Percentiles rank a stretch among this genome's conserved stretches.
phyloP scores from a whole-genome alignment of 2,113 vertebrate species.

The Nettapus auritus region DNA sequence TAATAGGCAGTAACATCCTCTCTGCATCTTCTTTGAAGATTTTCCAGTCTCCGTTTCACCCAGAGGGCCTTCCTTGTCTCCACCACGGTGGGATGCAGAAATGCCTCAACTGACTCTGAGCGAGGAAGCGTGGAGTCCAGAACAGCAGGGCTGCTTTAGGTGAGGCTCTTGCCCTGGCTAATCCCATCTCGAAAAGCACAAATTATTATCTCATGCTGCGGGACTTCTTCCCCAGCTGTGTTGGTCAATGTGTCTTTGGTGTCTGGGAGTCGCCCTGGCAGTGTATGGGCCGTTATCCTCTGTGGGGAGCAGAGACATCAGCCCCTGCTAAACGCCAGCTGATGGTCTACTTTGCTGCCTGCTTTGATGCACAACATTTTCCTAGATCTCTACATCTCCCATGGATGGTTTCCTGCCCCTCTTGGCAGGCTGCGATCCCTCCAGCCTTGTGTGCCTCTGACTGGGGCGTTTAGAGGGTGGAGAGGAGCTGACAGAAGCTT shows the following conservation, averaged over 20 bases:
- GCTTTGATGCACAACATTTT: not conserved
- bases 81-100: not conserved
- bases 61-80: not conserved
- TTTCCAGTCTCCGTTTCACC: not conserved
- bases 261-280: not conserved
- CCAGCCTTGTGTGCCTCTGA: not conserved
- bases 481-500: not conserved
- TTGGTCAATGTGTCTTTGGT: not conserved
- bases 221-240: not conserved
- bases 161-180: not conserved
- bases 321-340: not conserved
- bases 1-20: not conserved
- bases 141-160: not conserved
- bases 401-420: not conserved
- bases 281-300: not conserved
- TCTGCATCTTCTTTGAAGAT: not conserved
- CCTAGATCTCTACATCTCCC: not conserved
- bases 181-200: not conserved
- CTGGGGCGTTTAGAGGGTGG: not conserved
- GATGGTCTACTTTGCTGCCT: not conserved
- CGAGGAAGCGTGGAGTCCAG: not conserved
- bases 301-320: not conserved
- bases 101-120: not conserved
- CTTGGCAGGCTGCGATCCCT: not conserved
- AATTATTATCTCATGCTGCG: not conserved